Evolutionary conservation across 2,888 invertebrate species (phyloP).

Genomic region (Helleia helle): DNA sequence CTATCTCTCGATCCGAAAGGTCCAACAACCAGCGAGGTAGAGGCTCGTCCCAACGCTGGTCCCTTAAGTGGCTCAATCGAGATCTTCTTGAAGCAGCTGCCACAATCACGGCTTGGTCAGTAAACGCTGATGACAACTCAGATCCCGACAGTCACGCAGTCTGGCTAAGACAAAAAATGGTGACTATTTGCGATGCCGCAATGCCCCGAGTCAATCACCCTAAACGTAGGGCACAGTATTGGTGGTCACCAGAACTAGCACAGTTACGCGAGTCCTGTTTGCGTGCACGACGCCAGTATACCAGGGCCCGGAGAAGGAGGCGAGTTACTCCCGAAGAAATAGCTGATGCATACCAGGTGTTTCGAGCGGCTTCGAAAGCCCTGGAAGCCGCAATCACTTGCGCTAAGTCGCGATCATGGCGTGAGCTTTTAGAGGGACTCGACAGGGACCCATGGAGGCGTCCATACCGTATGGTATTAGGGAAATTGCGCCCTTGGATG

Average conservation of each 20-base stretch:
- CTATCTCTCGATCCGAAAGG: background rate
- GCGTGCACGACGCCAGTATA: constrained; percentile 1
- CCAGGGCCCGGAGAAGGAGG: constrained; percentile 7
- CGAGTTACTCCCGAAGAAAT: background rate
- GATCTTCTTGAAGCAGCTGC: constrained; percentile 10
- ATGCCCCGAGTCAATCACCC: constrained; percentile 10
- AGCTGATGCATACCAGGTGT: background rate
- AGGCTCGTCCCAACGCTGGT: constrained; percentile 7
- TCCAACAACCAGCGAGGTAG: background rate
- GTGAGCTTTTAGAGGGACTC: background rate
- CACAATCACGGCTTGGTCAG: too few species aligned
- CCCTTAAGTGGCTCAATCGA: constrained; percentile 11
- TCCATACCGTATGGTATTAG: too few species aligned
- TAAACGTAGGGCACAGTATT: constrained; percentile 10
- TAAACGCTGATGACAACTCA: too few species aligned
- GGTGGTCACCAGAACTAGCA: constrained; percentile 15
- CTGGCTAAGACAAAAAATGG: constrained; percentile 11
- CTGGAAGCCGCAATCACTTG: background rate
- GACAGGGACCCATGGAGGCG: constrained; percentile 11
- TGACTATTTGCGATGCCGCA: constrained; percentile 14
- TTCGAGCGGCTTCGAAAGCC: background rate
- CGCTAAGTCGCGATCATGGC: constrained; percentile 3
- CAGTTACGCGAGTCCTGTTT: constrained; percentile 7
- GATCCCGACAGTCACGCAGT: constrained; percentile 10
- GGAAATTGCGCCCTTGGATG: constrained; percentile 8